These are phyloP conservation scores for Conopomorpha cramerella DNA, from an alignment of 1,140 invertebrate genomes.

Conservation along the genomic window DNA sequence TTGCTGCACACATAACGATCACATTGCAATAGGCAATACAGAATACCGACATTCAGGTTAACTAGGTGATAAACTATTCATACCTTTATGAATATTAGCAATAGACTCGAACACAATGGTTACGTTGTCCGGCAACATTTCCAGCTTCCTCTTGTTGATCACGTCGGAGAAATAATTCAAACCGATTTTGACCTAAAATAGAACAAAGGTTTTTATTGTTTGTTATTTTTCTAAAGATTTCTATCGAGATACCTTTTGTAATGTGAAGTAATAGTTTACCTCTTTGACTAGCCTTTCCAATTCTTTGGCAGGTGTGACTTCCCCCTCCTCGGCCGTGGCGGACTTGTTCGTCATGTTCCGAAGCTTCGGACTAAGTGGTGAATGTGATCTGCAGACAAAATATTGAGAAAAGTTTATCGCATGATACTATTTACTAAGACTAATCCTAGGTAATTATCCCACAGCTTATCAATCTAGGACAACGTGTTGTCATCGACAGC, in stretches of 20 bases:
- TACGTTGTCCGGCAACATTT: conserved; percentile 90
- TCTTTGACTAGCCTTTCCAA: conserved; percentile 69
- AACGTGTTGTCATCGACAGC: too few relatives aligned
- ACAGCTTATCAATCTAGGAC: too few relatives aligned
- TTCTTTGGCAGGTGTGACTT: conserved; percentile 63
- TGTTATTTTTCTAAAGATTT: too few relatives aligned
- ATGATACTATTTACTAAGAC: too few relatives aligned
- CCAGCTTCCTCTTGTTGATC: conserved; percentile 87
- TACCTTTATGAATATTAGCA: conserved; percentile 81
- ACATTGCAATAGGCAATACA: background rate
- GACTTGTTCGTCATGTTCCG: conserved; percentile 57
- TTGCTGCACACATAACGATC: conserved; percentile 48
- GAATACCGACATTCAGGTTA: background rate
- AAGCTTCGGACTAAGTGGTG: conserved; percentile 62
- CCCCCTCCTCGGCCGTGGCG: conserved; percentile 53
- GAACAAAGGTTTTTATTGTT: too few relatives aligned
- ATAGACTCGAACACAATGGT: conserved; percentile 91
- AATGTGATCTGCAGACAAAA: conserved; percentile 58
- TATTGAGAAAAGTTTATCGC: too few relatives aligned
- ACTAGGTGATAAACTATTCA: conserved; percentile 4
- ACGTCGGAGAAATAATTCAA: conserved; percentile 88
- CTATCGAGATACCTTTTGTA: too few relatives aligned
- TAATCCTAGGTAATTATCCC: too few relatives aligned
- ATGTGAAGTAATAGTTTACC: too few relatives aligned
- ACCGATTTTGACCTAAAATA: conserved; percentile 75